Evolutionary conservation across 2,113 vertebrate genomes (phyloP).

Genomic region (Brachionichthys hirsutus): DNA sequence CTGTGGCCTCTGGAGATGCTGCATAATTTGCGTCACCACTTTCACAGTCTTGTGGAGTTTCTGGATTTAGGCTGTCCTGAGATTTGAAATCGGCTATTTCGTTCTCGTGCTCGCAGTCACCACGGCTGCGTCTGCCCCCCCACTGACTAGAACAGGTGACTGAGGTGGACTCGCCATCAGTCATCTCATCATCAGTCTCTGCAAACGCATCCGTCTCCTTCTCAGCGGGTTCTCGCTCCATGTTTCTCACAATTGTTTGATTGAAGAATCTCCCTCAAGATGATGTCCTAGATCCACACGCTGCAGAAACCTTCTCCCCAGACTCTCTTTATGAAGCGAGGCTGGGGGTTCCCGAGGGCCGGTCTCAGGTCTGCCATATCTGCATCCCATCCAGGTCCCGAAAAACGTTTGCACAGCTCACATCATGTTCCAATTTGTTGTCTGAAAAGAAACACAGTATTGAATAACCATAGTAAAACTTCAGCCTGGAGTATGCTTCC

Average conservation of each 20-base stretch:
- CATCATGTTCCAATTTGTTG: constrained; percentile 24
- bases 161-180: constrained; percentile 26
- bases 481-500: not conserved
- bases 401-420: constrained; percentile 24
- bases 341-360: constrained; percentile 30
- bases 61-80: constrained; percentile 55
- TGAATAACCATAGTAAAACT: not conserved
- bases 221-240: constrained; percentile 60
- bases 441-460: constrained; percentile 49
- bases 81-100: constrained; percentile 27
- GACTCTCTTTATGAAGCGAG: constrained; percentile 40
- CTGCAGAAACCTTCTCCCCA: constrained; percentile 46
- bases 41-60: constrained; percentile 38
- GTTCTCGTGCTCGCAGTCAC: constrained; percentile 32
- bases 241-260: constrained; percentile 46
- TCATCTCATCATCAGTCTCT: constrained; percentile 54
- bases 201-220: constrained; percentile 53
- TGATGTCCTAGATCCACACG: constrained; percentile 44
- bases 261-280: constrained; percentile 32
- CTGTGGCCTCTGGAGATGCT: constrained; percentile 53
- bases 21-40: constrained; percentile 42
- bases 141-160: constrained; percentile 20
- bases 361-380: constrained; percentile 45
- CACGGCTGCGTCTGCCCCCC: constrained; percentile 27
- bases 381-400: constrained; percentile 31